phyloP scores from a whole-genome alignment of 2,797 vertebrate species.

The Tachyglossus aculeatus region DNA sequence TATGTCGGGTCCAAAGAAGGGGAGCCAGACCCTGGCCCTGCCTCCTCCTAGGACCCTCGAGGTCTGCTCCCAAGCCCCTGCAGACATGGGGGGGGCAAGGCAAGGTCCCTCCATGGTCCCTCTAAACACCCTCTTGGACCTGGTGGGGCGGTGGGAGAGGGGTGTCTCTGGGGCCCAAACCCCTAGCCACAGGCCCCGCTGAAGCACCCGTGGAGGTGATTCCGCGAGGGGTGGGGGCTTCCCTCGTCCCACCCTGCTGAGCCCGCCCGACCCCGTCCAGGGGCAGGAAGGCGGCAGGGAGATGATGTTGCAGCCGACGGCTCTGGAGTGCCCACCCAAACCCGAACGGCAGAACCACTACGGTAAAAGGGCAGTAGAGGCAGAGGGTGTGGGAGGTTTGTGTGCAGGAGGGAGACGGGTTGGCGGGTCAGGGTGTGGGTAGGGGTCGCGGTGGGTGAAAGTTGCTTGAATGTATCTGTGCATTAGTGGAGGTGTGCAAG shows the following conservation, averaged over 20 bases:
- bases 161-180: background rate
- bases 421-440: too few relatives aligned
- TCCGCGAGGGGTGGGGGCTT: too few relatives aligned
- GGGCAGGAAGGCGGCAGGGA: conserved; percentile 57
- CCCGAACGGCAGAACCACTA: conserved; percentile 37
- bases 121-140: background rate
- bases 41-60: too few relatives aligned
- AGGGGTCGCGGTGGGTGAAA: too few relatives aligned
- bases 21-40: too few relatives aligned
- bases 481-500: background rate
- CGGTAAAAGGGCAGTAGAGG: conserved; percentile 39
- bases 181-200: background rate
- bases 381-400: background rate
- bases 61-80: too few relatives aligned
- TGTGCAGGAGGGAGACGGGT: too few relatives aligned
- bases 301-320: conserved; percentile 16
- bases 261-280: background rate
- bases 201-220: too few relatives aligned
- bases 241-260: background rate
- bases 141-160: background rate
- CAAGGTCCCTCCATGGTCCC: too few relatives aligned
- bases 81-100: too few relatives aligned
- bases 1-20: too few relatives aligned
- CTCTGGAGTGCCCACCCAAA: conserved; percentile 4
- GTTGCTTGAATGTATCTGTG: background rate